Base-by-base conservation (phyloP, 2,113 vertebrate genomes). In the Synchiropus splendidus region DNA sequence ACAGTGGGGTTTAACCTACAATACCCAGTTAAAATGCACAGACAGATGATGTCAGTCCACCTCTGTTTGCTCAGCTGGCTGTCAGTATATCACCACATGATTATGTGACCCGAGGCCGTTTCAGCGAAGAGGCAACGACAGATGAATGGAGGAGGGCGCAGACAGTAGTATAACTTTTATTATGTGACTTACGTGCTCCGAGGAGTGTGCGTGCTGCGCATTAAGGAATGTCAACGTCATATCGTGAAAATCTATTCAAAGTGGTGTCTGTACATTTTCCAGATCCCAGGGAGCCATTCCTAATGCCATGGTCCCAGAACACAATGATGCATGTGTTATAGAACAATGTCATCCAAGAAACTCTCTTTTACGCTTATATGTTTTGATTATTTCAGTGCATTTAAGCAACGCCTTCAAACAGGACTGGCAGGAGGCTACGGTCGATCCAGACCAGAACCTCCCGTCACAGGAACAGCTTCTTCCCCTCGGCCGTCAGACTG, bases 1-100 rank as follows among this genome's bases (percentile, higher is more conserved):
- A 45, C 45, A 18, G 43, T 36, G 13, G 32, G 16, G 16, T 42
- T 21, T 12, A 4, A 43, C 21, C 12, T 37, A 16, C 18, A 38
- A 33, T 21, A 49, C 36, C 16, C 31, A 42, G 16, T 55, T 36
- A 53, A 18, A 48, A 37, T 16, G 31, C 21, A 13, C 36, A 42
- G 17, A 45, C 50, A 31, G 39, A n/a, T 67, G 44, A 75, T 47
- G 48, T 73, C 50, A 70, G 45, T 42, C 42, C 14, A 46, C 16
- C 38, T 42, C 21, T 75, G 45, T 73, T 78, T 78, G 49, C 42
- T 62, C 64, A 75, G 67, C 58, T 69, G 39, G 8, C 21, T 27
- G 21, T 57, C 18, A 42, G 41, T 34, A 32, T 52, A 40, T 53
- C 50, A 51, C 31, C 21, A 36, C 13, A 27, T 27, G 21, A 27